A percentile compares a stretch with the other conserved stretches of the same genome.
phyloP scores from a whole-genome alignment of 2,113 vertebrate genomes.

The Microtus richardsoni region DNA sequence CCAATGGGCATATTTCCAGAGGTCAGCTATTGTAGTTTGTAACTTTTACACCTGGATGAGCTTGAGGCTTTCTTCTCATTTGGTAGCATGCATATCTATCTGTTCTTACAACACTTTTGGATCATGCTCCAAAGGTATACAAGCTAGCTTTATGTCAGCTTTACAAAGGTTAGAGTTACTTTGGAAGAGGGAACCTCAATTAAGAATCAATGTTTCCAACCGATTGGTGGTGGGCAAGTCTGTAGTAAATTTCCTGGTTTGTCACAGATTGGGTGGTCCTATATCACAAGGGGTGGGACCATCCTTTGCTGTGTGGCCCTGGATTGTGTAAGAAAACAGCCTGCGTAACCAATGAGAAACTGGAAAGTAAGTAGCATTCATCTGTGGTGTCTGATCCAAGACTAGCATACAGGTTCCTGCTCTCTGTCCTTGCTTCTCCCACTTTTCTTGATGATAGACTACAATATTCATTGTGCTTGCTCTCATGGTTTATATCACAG shows the following conservation, averaged over 20 bases:
- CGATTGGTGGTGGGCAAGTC: too few relatives aligned
- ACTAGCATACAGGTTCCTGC: too few relatives aligned
- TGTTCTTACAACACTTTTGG: neutral
- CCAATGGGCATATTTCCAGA: neutral
- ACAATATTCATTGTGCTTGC: neutral
- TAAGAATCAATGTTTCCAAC: too few relatives aligned
- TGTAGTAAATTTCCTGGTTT: neutral
- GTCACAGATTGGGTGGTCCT: neutral
- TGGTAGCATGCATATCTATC: neutral
- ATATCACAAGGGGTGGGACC: neutral
- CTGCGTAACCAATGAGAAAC: too few relatives aligned
- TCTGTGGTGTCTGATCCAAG: too few relatives aligned
- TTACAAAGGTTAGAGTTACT: neutral
- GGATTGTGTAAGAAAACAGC: too few relatives aligned
- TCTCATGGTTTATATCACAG: neutral
- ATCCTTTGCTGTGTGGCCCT: neutral
- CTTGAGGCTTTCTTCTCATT: neutral
- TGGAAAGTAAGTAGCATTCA: too few relatives aligned
- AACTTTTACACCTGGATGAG: neutral
- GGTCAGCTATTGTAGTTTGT: neutral
- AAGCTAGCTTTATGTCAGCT: neutral
- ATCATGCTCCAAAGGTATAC: neutral
- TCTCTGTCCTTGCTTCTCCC: neutral
- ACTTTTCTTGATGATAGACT: neutral
- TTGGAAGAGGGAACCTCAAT: neutral